Percentiles rank a stretch among this genome's conserved stretches.
Evolutionary conservation across 2,888 invertebrate species (phyloP).

Genomic region (Agonopterix heracliana): DNA sequence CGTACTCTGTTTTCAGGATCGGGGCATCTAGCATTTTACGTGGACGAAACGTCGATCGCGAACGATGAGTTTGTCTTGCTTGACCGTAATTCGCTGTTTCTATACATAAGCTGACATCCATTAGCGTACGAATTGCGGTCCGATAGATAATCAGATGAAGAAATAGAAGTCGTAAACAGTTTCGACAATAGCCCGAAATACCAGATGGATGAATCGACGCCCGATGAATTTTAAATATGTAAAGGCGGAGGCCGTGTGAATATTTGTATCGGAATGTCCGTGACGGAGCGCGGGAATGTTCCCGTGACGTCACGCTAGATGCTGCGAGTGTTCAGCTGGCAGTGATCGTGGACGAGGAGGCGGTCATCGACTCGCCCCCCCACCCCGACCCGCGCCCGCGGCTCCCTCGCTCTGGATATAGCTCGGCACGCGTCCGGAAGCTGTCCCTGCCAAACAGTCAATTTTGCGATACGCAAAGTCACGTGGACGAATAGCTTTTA

Average conservation of each 20-base stretch:
- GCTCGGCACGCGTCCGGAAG: conserved; percentile 28
- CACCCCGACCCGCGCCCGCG: conserved; percentile 6
- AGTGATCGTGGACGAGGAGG: conserved; percentile 28
- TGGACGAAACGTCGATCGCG: too few relatives aligned
- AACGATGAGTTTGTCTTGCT: too few relatives aligned
- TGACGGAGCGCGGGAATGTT: not conserved
- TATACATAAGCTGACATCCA: not conserved
- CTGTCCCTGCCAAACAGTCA: conserved; percentile 26
- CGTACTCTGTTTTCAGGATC: too few relatives aligned
- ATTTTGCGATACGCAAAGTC: conserved; percentile 19
- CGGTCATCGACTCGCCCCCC: conserved; percentile 30
- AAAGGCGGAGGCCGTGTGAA: conserved; percentile 1
- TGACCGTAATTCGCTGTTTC: too few relatives aligned
- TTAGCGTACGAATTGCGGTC: conserved; percentile 1
- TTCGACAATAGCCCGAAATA: conserved; percentile 28
- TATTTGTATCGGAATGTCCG: conserved; percentile 1
- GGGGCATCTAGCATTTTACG: too few relatives aligned
- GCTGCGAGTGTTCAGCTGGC: conserved; percentile 17
- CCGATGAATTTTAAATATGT: conserved; percentile 15
- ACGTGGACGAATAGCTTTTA: too few relatives aligned
- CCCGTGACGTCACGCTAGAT: conserved; percentile 17
- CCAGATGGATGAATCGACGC: conserved; percentile 20
- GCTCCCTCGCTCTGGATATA: not conserved
- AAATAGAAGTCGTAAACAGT: conserved; percentile 26
- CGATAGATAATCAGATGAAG: conserved; percentile 13